Percentiles rank a stretch among this genome's conserved stretches.
Evolutionary conservation across 1,140 invertebrate genomes (phyloP).

Genomic region (Eriocheir sinensis): DNA sequence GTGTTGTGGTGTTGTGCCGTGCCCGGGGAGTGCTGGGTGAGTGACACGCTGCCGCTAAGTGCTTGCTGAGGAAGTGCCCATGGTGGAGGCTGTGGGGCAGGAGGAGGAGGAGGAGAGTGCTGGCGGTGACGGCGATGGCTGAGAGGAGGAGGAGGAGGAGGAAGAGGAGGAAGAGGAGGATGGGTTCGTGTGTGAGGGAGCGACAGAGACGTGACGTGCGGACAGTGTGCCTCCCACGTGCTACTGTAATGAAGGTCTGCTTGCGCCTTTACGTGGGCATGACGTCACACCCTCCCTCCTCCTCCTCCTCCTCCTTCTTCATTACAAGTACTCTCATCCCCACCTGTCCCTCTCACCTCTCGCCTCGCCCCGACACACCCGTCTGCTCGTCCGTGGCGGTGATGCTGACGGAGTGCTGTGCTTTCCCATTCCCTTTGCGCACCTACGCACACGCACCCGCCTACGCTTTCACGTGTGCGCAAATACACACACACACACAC

Average conservation of each 20-base stretch:
- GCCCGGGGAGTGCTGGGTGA: neutral
- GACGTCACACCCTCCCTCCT: conserved; percentile 58
- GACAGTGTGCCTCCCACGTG: conserved; percentile 50
- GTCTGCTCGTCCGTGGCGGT: neutral
- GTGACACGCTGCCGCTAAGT: too few species aligned
- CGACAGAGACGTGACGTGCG: neutral
- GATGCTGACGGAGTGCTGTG: neutral
- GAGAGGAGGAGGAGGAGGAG: neutral
- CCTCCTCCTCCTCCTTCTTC: neutral
- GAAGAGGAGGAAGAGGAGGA: neutral
- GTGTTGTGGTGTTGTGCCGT: neutral
- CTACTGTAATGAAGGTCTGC: conserved; percentile 71
- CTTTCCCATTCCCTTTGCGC: neutral
- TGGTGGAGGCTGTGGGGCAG: neutral
- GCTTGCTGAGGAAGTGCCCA: neutral
- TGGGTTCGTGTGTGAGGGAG: neutral
- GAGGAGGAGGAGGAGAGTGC: neutral
- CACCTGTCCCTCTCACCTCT: neutral
- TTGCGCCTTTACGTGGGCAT: conserved; percentile 61
- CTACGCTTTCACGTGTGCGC: neutral
- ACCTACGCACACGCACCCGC: neutral
- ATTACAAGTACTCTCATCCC: neutral
- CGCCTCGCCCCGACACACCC: neutral
- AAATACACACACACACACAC: neutral
- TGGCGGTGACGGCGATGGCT: neutral